These are phyloP conservation scores for Guaruba guarouba DNA, from an alignment of 2,113 vertebrate species.

Conservation along the genomic window DNA sequence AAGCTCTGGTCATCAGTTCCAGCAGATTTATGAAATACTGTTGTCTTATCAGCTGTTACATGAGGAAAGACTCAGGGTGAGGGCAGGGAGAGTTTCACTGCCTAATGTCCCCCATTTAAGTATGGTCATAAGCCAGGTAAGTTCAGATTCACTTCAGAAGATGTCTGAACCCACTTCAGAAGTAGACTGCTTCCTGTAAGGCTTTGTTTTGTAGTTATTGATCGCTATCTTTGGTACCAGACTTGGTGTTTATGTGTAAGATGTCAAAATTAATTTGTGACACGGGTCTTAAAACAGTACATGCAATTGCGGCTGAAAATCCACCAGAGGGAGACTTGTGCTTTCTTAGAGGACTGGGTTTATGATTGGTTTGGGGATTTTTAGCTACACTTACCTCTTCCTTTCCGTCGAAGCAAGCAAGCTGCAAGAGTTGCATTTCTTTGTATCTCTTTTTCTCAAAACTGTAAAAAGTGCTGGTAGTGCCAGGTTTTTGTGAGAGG, in stretches of 20 bases:
- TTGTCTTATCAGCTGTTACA: not conserved
- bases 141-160: not conserved
- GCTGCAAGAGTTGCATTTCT: not conserved
- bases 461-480: not conserved
- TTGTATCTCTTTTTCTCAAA: not conserved
- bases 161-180: not conserved
- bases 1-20: not conserved
- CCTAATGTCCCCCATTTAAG: not conserved
- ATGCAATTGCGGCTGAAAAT: not conserved
- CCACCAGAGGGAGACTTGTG: slow-evolving; percentile 24
- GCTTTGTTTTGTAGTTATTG: not conserved
- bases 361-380: rapidly evolving
- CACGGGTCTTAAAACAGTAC: not conserved
- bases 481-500: not conserved
- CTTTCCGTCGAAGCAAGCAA: not conserved
- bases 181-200: not conserved
- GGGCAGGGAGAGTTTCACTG: not conserved
- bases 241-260: rapidly evolving
- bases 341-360: not conserved
- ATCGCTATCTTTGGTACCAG: not conserved
- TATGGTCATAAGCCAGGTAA: not conserved
- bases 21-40: not conserved
- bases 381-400: not conserved
- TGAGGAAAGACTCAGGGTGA: not conserved
- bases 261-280: not conserved